Base-by-base conservation (phyloP, 2,113 vertebrate genomes). In the Engraulis encrasicolus region DNA sequence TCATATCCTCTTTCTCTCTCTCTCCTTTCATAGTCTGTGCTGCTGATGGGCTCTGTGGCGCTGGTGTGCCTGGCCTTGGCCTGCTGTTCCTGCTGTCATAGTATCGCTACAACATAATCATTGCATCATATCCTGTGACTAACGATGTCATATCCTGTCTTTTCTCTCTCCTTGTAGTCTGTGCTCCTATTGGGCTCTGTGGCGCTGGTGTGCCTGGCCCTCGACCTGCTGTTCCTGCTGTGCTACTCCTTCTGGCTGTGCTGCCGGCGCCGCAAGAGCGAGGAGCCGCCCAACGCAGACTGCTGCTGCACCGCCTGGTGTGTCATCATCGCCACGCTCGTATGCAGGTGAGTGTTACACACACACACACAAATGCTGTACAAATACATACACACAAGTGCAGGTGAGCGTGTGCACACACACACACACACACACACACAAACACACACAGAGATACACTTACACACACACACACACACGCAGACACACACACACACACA, bases 221-320 rank as follows among this genome's bases (percentile, higher is more conserved):
- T 99, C 91, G 97, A 99, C 91, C 97, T 99, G 40, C 93, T 99
- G 78, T 98, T 99, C 89, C 96, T 99, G 82, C 93, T 99, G 18
- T 94, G 98, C 94, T 99, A 99, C 88, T 99, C 97, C 0, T 98
- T 97, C 88, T 99, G 97, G 94, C 94, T 99, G 45, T 99, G 98
- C 89, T 99, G 98, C 89, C 96, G 97, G 66, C 95, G 94, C 77
- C 96, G 92, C 54, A 98, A 98, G 92, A 96, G 83, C 0, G 96
- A 96, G 1, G 96, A 96, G 61, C 93, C 96, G 31, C 97, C 97
- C 74, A 93, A 90, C 0, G 97, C 97, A 0, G 97, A 99, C 93
- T 99, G 97, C 91, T 99, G 98, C 95, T 98, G 98, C 90, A 99
- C 98, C 0, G 98, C 98, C 1, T 99, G 98, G 98, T 99, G 98